Base-by-base conservation (phyloP, 2,888 invertebrate species). In the Euspilapteryx auroguttella region DNA sequence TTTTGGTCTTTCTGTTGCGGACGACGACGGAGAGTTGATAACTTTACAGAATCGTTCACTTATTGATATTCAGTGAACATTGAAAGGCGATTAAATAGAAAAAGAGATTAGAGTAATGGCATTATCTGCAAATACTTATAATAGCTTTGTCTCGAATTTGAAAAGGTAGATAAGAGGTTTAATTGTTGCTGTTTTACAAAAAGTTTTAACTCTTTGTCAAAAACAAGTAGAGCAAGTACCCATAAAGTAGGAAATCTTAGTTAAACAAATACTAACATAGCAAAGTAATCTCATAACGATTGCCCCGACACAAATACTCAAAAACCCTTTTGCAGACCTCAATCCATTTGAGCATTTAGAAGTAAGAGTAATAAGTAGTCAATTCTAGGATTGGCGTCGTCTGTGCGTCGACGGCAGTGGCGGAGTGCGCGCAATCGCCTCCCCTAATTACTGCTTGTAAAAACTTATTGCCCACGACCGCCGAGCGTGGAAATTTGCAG, bases 361-460 rank as follows among this genome's bases (percentile, higher is more conserved):
- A n/a, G n/a, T n/a, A n/a, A n/a, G n/a, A n/a, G n/a, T n/a, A n/a
- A n/a, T n/a, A n/a, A n/a, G n/a, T n/a, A n/a, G n/a, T n/a, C n/a
- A n/a, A n/a, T n/a, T n/a, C n/a, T n/a, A n/a, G n/a, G n/a, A n/a
- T n/a, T n/a, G n/a, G n/a, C n/a, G 21, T 5, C 21, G 15, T 14
- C 12, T 14, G n/a, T 14, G 21, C 20, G 11, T 14, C 14, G 28
- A 11, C 23, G 5, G 5, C 8, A 17, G 5, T 17, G 5, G 17
- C 17, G 17, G 5, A 17, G 17, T 8, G 17, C 5, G 50, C 57
- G 53, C 62, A 59, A 63, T 66, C 61, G 58, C 56, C 45, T 51
- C 48, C 55, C 56, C 59, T 63, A 63, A 66, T 65, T 65, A 65
- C 59, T 47, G 48, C 49, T 55, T 59, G 63, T 63, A 65, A 68